Evolutionary conservation across 1,140 invertebrate genomes (phyloP), one percentile per base, ranked within the genome.

Genomic region (Papilio dardanus): DNA sequence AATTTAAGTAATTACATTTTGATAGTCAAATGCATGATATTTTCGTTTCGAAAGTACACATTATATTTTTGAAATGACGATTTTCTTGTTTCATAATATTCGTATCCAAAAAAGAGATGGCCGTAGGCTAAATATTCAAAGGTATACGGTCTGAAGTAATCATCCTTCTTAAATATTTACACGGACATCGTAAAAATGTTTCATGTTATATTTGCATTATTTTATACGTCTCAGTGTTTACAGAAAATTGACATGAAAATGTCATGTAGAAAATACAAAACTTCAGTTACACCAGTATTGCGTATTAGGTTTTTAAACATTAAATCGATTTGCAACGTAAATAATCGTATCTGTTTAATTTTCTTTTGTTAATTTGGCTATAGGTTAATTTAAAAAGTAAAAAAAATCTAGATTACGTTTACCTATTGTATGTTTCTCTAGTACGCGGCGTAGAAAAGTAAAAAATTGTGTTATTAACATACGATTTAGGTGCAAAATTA

Each of bases 141-240:
- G 50, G 50, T 24, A n/a, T n/a, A 54, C 19, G 50, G 50, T 24
- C 19, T 46, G 6, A 54, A 54, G 50, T 54, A 54, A 54, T 54
- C 50, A 54, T 54, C 50, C 50, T 54, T 54, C 19, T 54, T 24
- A 54, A 54, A 54, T 24, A 54, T 54, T 54, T 54, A 54, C 19
- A 21, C 50, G 50, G 50, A 54, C 19, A 8, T 54, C 50, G 7
- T 54, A 54, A 54, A 54, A 54, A 54, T 54, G 19, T 54, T 54
- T 54, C 50, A 54, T 54, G 50, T 54, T 24, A 54, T 54, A 6
- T 54, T 54, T 54, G 16, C 21, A 54, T 24, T 54, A 54, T 54
- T 54, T 54, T 24, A 24, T 54, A 24, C 50, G 21, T 19, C 12
- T 54, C 21, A 21, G 1, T 24, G 50, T 24, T 54, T 24, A 54